phyloP scores from a whole-genome alignment of 1,140 invertebrate species.

The Platyura marginata region DNA sequence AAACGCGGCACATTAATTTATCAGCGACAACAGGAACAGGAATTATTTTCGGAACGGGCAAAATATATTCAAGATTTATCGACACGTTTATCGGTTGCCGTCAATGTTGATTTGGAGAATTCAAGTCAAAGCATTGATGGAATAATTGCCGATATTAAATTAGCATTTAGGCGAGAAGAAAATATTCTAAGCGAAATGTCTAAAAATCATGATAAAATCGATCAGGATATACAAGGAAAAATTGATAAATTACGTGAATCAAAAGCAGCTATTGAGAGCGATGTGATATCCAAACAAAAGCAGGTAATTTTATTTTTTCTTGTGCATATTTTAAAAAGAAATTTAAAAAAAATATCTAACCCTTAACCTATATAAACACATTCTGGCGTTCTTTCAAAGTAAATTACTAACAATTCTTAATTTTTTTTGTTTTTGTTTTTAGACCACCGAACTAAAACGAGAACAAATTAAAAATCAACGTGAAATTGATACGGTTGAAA shows the following conservation, averaged over 20 bases:
- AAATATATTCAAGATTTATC: conserved; percentile 14
- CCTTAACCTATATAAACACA: no score
- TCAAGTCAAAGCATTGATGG: conserved; percentile 1
- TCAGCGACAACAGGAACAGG: conserved; percentile 11
- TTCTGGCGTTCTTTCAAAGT: no score
- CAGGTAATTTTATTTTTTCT: no score
- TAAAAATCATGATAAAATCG: conserved; percentile 14
- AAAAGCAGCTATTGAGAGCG: conserved; percentile 25
- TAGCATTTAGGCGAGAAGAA: conserved; percentile 12
- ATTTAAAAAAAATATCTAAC: no score
- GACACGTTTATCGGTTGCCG: conserved; percentile 9
- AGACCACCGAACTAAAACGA: conserved; percentile 9
- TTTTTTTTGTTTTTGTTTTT: no score
- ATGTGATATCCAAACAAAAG: conserved; percentile 20
- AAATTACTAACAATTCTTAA: no score
- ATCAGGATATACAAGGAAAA: conserved; percentile 24
- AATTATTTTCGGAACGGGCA: conserved; percentile 11
- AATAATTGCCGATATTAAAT: conserved; percentile 13
- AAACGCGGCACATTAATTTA: conserved; percentile 12
- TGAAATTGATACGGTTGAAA: conserved; percentile 14
- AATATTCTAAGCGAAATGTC: conserved; percentile 12
- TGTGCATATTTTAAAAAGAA: no score
- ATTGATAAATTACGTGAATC: conserved; percentile 27
- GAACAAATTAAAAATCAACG: conserved; percentile 9
- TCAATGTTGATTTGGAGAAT: conserved; percentile 7